Evolutionary conservation across 2,113 vertebrate genomes (phyloP), one percentile per base, ranked within the genome.

Genomic region (Cryptoleucopteryx plumbea): DNA sequence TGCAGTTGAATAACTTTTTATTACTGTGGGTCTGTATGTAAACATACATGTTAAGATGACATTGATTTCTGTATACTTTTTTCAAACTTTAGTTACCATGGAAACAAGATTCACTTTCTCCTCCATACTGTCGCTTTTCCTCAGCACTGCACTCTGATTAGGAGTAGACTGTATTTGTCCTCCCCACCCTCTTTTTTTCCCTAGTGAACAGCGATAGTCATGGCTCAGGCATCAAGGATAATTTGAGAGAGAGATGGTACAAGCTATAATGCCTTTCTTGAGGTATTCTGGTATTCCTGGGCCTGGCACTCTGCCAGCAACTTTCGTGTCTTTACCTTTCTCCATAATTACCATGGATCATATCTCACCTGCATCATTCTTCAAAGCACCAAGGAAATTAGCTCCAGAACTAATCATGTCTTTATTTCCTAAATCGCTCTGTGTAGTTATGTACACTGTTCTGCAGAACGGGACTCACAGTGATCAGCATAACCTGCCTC

Each of bases 1-100:
- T 19, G 56, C 84, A 36, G 42, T 2, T 5, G 2, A 7, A 5
- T 34, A 65, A 6, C 61, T 48, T 42, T 18, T 19, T 26, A 8
- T 22, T 36, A 2, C 65, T 12, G 4, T 14, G 81, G 45, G 61
- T 52, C 93, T 31, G 61, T 48, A 11, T 27, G 53, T 21, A 48
- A 87, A 74, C 73, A 7, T 20, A 6, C 56, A 2, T 11, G 75
- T 66, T 29, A 32, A 65, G 78, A 63, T 87, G 77, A 66, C 95
- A 79, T 6, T 38, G 97, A 95, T 92, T 94, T 74, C 93, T 7
- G 19, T 9, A 55, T 11, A 84, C 73, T 81, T 90, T 79, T 78
- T 83, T 70, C 94, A 91, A 96, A 96, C 96, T 97, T 96, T 50
- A 34, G 94, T 97, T 95, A 40, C 96, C 87, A 77, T 93, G 87